Evolutionary conservation across 2,113 vertebrate species (phyloP).

Genomic region (Casuarius casuarius): DNA sequence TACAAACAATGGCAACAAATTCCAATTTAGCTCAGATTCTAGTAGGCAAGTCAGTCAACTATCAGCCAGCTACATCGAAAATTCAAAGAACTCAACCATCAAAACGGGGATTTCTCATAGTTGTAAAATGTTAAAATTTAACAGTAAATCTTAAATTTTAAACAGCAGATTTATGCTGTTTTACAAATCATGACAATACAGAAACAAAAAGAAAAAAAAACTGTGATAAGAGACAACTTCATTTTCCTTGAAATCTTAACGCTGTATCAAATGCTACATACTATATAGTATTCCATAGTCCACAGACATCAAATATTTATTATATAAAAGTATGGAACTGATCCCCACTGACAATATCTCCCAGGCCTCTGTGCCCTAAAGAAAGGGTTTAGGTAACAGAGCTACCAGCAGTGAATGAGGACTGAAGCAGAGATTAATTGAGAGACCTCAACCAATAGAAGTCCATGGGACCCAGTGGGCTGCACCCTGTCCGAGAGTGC

Average conservation of each 20-base stretch:
- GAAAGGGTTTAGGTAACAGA: background rate
- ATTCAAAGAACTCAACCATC: background rate
- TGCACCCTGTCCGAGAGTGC: background rate
- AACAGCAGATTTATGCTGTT: background rate
- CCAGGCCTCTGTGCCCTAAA: background rate
- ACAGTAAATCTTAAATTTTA: background rate
- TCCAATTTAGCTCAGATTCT: background rate
- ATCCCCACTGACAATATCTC: background rate
- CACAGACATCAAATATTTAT: background rate
- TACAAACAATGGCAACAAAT: conserved; percentile 8
- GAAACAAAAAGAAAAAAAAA: background rate
- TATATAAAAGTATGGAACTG: background rate
- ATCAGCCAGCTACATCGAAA: background rate
- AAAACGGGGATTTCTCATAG: background rate
- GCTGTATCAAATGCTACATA: background rate
- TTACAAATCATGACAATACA: background rate
- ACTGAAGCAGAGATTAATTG: background rate
- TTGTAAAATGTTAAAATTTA: conserved; percentile 15
- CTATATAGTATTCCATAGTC: background rate
- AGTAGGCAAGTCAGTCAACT: background rate
- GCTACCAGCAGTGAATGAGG: background rate
- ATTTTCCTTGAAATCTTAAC: background rate
- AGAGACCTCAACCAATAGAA: background rate
- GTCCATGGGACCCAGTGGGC: accelerated
- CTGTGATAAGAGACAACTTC: background rate